Evolutionary conservation across 2,797 vertebrate genomes (phyloP).

Genomic region (Telmatherina bonti): DNA sequence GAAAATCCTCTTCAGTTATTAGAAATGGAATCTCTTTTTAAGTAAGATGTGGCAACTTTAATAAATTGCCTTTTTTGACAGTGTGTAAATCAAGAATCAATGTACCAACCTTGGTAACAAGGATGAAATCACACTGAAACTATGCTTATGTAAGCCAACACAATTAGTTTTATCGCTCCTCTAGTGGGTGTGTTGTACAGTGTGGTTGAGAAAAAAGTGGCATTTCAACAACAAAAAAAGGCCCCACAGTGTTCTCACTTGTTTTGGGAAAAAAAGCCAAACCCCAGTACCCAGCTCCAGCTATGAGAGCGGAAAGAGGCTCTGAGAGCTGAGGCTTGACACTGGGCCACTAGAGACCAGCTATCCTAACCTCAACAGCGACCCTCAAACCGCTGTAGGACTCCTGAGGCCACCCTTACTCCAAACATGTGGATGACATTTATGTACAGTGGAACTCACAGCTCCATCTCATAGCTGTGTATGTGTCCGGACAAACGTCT

Average conservation of each 20-base stretch:
- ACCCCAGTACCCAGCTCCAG: slow-evolving; percentile 8
- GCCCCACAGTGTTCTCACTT: slow-evolving; percentile 37
- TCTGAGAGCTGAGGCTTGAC: slow-evolving; percentile 65
- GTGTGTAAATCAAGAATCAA: slow-evolving; percentile 2
- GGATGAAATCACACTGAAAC: slow-evolving; percentile 52
- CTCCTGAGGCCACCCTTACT: slow-evolving; percentile 44
- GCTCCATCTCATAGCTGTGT: slow-evolving; percentile 37
- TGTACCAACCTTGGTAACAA: slow-evolving; percentile 16
- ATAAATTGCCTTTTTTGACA: background rate
- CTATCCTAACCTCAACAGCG: slow-evolving; percentile 65
- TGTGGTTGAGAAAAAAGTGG: slow-evolving; percentile 16
- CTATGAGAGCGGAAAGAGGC: slow-evolving; percentile 20
- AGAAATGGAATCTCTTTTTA: background rate
- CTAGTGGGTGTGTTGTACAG: slow-evolving; percentile 8
- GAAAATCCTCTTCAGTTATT: background rate
- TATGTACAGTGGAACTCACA: slow-evolving; percentile 50
- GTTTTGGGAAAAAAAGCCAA: slow-evolving; percentile 41
- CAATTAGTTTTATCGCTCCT: slow-evolving; percentile 19
- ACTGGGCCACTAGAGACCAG: slow-evolving; percentile 54
- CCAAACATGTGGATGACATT: slow-evolving; percentile 60
- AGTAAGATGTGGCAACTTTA: background rate
- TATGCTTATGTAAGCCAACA: slow-evolving; percentile 32
- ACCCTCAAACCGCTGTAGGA: slow-evolving; percentile 63
- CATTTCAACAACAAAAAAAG: slow-evolving; percentile 36
- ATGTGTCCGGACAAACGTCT: slow-evolving; percentile 14